Evolutionary conservation across 1,140 invertebrate species (phyloP), one percentile per base, ranked within the genome.

Genomic region (Drosophila kikkawai): DNA sequence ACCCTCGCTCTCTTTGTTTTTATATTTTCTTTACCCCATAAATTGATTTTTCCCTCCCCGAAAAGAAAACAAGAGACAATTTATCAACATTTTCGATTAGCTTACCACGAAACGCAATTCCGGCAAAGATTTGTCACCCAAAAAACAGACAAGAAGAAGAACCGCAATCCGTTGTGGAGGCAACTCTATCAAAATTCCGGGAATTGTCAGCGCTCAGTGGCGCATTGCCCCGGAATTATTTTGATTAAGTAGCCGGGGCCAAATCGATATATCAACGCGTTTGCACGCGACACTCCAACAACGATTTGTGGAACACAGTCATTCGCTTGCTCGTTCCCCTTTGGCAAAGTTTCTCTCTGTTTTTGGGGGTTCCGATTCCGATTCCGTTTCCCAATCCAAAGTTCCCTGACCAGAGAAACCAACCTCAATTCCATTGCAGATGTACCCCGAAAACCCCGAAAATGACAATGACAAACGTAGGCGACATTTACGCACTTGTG

Each of bases 261-360:
- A 77, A 75, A 84, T 88, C 84, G 73, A 88, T 88, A 88, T 88
- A 88, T 88, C 85, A 88, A 80, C 76, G 71, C 70, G 75, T 68
- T 83, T 75, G 84, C 84, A 88, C 73, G 84, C 84, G 60, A 82
- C 48, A 53, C 57, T 50, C 68, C 65, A 26, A 73, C 73, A 63
- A 79, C 58, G n/a, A 29, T 29, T 29, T 6, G 17, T 6, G 17
- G n/a, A 9, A 44, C 42, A 53, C 50, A 53, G 13, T 47, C 19
- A 47, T 22, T 44, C 42, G 17, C 7, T 19, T 11, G 9, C 11
- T 34, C 29, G 3, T 7, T n/a, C 50, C 50, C 50, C 12, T 7
- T 17, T 19, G 51, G 51, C 32, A 36, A 36, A 37, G 51, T 36
- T 53, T 19, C 51, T 15, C 17, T 36, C 17, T 17, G 4, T 50